phyloP scores from a whole-genome alignment of 2,888 invertebrate species.

The Erpobdella octoculata region DNA sequence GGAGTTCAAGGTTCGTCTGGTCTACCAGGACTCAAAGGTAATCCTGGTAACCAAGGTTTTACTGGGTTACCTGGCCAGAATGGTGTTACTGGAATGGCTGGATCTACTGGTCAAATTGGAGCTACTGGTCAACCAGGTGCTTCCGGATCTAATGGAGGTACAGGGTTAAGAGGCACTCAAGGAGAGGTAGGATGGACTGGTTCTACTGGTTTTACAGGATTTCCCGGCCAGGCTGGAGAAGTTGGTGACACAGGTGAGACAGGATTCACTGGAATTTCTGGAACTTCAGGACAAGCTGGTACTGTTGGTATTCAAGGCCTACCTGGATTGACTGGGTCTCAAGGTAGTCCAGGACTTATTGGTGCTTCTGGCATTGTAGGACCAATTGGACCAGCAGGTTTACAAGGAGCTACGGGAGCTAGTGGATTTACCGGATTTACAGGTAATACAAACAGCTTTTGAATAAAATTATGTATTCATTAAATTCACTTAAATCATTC shows the following conservation, averaged over 20 bases:
- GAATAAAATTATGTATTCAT: too few relatives aligned
- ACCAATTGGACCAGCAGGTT: conserved; percentile 18
- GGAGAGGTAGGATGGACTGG: background rate
- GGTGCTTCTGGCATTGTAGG: conserved; percentile 22
- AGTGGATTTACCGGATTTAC: conserved; percentile 30
- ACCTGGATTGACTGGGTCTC: too few relatives aligned
- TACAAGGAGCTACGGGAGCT: conserved; percentile 17
- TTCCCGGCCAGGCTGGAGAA: conserved; percentile 26
- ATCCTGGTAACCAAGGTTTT: conserved; percentile 25
- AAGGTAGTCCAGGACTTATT: too few relatives aligned
- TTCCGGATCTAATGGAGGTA: too few relatives aligned
- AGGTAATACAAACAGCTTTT: too few relatives aligned
- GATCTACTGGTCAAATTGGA: too few relatives aligned
- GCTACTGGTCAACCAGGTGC: too few relatives aligned
- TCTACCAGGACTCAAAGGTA: conserved; percentile 22
- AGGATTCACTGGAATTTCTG: conserved; percentile 29
- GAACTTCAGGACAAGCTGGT: conserved; percentile 29
- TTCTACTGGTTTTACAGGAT: background rate
- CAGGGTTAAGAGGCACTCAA: background rate
- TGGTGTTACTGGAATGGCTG: conserved; percentile 31
- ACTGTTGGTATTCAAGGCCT: conserved; percentile 27
- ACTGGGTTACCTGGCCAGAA: conserved; percentile 27
- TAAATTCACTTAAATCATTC: conserved; percentile 41
- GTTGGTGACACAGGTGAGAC: conserved; percentile 29
- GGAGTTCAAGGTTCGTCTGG: conserved; percentile 33